These are phyloP conservation scores for Orthosia gothica DNA, from an alignment of 2,888 invertebrate genomes.

Conservation along the genomic window DNA sequence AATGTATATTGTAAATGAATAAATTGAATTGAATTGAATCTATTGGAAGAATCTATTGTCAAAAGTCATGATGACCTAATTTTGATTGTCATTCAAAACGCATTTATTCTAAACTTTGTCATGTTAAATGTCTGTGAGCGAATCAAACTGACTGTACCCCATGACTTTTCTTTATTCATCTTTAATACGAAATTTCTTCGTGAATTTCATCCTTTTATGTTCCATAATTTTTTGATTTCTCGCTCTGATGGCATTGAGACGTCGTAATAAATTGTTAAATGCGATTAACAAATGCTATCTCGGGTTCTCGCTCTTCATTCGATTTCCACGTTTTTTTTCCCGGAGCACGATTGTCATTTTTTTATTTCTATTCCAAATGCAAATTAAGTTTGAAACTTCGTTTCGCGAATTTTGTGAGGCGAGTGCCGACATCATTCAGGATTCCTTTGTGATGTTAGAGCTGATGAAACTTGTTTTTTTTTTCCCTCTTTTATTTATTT, in stretches of 20 bases:
- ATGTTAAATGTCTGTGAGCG: neutral
- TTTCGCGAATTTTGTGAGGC: constrained; percentile 76
- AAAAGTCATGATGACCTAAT: neutral
- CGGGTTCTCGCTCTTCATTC: constrained; percentile 63
- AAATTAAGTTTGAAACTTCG: constrained; percentile 84
- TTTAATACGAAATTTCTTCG: constrained; percentile 40
- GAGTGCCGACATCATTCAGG: constrained; percentile 71
- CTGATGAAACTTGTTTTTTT: constrained; percentile 50
- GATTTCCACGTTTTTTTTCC: constrained; percentile 71
- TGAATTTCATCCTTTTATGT: constrained; percentile 46
- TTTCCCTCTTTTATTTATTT: constrained; percentile 41
- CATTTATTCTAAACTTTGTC: constrained; percentile 16
- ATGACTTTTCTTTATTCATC: constrained; percentile 18
- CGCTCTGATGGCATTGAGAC: constrained; percentile 38
- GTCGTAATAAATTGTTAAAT: constrained; percentile 67
- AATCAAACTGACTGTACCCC: neutral
- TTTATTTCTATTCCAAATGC: constrained; percentile 81
- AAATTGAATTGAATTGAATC: too few relatives aligned
- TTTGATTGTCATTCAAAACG: constrained; percentile 16
- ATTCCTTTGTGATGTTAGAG: constrained; percentile 69
- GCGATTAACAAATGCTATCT: constrained; percentile 70
- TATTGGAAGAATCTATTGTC: neutral
- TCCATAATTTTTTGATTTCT: constrained; percentile 51
- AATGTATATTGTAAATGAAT: too few relatives aligned
- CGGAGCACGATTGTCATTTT: constrained; percentile 76